Base-by-base conservation (phyloP, 2,888 invertebrate genomes). In the Philereme vetulata region DNA sequence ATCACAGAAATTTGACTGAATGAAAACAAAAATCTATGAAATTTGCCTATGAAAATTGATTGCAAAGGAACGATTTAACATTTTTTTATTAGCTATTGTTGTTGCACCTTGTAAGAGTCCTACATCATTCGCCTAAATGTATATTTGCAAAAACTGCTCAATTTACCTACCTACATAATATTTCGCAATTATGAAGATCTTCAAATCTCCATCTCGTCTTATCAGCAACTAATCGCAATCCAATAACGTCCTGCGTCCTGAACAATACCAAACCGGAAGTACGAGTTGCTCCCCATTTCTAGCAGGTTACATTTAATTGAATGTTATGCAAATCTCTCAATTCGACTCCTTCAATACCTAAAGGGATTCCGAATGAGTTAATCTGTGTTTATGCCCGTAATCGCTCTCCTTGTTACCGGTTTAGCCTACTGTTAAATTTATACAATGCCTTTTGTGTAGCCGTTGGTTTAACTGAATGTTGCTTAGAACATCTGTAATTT, bases 251-350 rank as follows among this genome's bases (percentile, higher is more conserved):
- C 60, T 60, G 64, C 55, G 61, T 65, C 69, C 60, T 60, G 64
- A 71, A 75, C 74, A 77, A 72, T 74, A 76, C 77, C 69, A 75
- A 80, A 81, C 80, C 80, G 86, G 82, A 84, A 86, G 77, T 80
- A 21, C 71, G 10, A 8, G 11, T 78, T 81, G 82, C 88, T 82
- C 86, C 83, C 86, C 78, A 84, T 84, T 90, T 90, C 88, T 88
- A 83, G 85, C 84, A 88, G 90, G 85, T 90, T 87, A 86, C 80
- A 80, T 88, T 85, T 90, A 90, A 92, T 91, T 92, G 91, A 90
- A 92, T 88, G 91, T 90, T 92, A 92, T 92, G 91, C 91, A 92
- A 92, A 92, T 92, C 89, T 90, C 88, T 83, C 88, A 84, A 87
- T 87, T 86, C 86, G 85, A 89, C 88, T 90, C 90, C 89, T 91